Base-by-base conservation (phyloP, 2,797 vertebrate species). In the Odontamblyopus lacepedii region DNA sequence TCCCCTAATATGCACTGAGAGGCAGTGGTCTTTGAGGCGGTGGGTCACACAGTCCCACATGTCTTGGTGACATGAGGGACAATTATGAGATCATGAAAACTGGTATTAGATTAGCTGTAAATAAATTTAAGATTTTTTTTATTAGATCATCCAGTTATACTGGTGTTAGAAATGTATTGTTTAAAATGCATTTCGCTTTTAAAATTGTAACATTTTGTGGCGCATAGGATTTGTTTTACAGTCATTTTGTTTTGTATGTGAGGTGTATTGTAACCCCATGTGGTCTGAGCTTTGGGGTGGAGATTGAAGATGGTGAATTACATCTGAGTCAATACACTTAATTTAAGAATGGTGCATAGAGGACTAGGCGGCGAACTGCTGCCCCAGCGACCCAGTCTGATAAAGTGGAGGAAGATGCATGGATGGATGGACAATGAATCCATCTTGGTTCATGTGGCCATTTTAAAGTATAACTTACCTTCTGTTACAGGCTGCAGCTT, bases 401-500 rank as follows among this genome's bases (percentile, higher is more conserved):
- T 23, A 23, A 23, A 23, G 23, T 23, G 23, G 23, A 23, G 1
- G 23, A 23, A 23, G 23, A 23, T 23, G 23, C 23, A 23, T 23
- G 23, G 23, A 23, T 23, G 23, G 23, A 23, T 23, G 23, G 23
- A 26, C 5, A 44, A 23, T 13, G 3, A 64, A 64, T 48, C 12
- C 16, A 55, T 2, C 5, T 55, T 55, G 26, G 30, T 32, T 64
- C 23, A n/a, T 38, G 18, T 19, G 18, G 61, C 19, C 26, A 63
- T 66, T 29, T 51, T 29, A 18, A 11, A 44, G 2, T 53, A 27
- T 51, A 32, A 18, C 51, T 66, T 75, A 98, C 98, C 98, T 95
- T 99, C 97, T 32, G 96, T 96, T 82, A 98, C 97, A 0, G 97
- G 97, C 74, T 99, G 97, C 41, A 99, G 95, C 90, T 99, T 99